Conservation (phyloP, 2,797 vertebrate genomes). For the Argyrosomus regius region DNA sequence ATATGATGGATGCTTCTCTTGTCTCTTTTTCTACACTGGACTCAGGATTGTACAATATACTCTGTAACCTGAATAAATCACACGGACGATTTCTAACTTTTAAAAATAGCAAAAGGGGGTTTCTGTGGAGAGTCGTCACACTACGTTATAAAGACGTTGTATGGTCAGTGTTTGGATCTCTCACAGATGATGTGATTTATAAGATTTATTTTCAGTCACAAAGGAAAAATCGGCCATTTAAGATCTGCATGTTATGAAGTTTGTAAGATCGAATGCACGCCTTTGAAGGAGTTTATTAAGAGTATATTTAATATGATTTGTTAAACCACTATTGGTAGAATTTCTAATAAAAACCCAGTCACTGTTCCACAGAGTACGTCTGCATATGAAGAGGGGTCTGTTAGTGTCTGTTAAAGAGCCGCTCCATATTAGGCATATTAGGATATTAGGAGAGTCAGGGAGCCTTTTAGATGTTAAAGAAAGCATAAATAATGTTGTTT, state of each 20-base stretch:
- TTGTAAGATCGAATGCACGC: constrained; percentile 45
- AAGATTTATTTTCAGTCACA: constrained; percentile 8
- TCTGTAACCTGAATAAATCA: constrained; percentile 43
- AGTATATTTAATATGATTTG: constrained; percentile 37
- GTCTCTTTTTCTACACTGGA: constrained; percentile 55
- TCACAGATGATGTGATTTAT: constrained; percentile 17
- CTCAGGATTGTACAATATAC: constrained; percentile 75
- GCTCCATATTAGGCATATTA: not conserved
- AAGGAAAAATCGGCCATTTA: constrained; percentile 26
- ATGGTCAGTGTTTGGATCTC: constrained; percentile 22
- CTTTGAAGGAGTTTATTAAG: constrained; percentile 18
- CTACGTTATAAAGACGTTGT: constrained; percentile 1
- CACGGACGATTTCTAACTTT: constrained; percentile 46
- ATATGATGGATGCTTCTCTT: constrained; percentile 14
- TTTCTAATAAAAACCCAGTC: constrained; percentile 52
- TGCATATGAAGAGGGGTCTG: not conserved
- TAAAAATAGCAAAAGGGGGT: constrained; percentile 30
- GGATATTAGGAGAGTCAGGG: too few species aligned
- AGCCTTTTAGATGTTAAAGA: not conserved
- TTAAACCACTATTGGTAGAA: constrained; percentile 33
- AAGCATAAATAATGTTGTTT: not conserved
- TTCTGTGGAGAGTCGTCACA: constrained; percentile 9
- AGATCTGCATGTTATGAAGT: constrained; percentile 48
- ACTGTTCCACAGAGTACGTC: constrained; percentile 2
- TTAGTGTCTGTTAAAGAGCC: not conserved